Evolutionary conservation across 1,140 invertebrate species (phyloP).

Genomic region (Camponotus floridanus): DNA sequence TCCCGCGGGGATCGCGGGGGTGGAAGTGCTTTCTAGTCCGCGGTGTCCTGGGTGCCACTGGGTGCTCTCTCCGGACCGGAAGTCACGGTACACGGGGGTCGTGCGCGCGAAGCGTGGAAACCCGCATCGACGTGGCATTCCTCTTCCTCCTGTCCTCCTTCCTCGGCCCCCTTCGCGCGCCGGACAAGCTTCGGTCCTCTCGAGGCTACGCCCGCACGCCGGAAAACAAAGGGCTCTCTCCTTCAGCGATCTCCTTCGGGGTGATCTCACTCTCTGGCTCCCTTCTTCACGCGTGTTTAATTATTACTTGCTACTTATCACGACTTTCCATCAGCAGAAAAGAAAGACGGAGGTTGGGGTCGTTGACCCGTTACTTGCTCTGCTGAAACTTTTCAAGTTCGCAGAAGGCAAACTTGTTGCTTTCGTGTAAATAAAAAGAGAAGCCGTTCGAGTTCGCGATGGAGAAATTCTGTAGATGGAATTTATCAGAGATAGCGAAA

Average conservation of each 20-base stretch:
- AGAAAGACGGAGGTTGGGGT: neutral
- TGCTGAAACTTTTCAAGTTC: conserved; percentile 24
- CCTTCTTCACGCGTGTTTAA: conserved; percentile 2
- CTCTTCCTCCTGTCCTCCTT: neutral
- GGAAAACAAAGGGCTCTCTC: conserved; percentile 38
- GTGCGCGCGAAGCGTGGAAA: conserved; percentile 59
- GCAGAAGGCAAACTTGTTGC: conserved; percentile 10
- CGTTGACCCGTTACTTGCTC: neutral
- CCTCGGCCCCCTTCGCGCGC: neutral
- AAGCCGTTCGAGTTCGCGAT: neutral
- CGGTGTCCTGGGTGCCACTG: neutral
- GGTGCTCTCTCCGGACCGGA: conserved; percentile 26
- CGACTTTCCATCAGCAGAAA: conserved; percentile 10
- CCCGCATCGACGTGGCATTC: conserved; percentile 25
- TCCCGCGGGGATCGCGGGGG: conserved; percentile 13
- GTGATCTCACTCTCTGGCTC: neutral
- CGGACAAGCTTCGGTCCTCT: neutral
- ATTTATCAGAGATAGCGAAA: neutral
- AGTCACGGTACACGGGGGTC: conserved; percentile 50
- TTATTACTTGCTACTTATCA: neutral
- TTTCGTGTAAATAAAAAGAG: neutral
- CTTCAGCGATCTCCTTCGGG: neutral
- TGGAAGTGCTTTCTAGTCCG: conserved; percentile 25
- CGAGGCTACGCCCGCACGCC: conserved; percentile 9
- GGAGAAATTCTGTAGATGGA: neutral